Conservation (phyloP, 1,140 invertebrate genomes). For the Heterodera schachtii region DNA sequence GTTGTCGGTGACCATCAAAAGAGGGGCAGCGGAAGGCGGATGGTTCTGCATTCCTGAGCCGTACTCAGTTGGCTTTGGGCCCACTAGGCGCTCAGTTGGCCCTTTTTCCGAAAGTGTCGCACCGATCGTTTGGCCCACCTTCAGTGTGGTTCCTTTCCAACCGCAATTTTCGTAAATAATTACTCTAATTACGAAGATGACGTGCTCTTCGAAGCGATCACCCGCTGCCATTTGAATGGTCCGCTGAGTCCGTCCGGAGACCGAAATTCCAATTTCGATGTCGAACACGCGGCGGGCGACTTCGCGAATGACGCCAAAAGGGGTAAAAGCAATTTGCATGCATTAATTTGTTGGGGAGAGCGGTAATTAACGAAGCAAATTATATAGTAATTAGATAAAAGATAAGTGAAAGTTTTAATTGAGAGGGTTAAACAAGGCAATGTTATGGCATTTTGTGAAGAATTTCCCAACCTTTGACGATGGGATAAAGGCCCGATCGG, state of each 20-base stretch:
- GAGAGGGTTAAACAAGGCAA: neutral
- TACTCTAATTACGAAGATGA: conserved; percentile 53
- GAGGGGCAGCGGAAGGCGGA: neutral
- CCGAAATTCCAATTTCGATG: conserved; percentile 58
- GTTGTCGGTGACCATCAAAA: conserved; percentile 10
- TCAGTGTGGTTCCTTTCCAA: neutral
- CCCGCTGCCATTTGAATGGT: conserved; percentile 50
- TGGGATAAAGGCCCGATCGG: conserved; percentile 66
- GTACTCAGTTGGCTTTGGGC: neutral
- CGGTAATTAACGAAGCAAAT: neutral
- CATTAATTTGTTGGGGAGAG: neutral
- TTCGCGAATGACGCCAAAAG: conserved; percentile 63
- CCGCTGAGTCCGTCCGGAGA: conserved; percentile 60
- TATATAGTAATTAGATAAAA: neutral
- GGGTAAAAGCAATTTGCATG: conserved; percentile 25
- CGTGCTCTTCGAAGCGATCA: conserved; percentile 53
- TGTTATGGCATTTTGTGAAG: no score
- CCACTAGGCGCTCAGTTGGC: neutral
- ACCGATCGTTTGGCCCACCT: conserved; percentile 5
- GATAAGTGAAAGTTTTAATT: no score
- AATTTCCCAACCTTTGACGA: conserved; percentile 65
- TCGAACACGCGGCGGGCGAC: conserved; percentile 62
- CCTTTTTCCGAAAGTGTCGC: neutral
- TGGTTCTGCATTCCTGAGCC: conserved; percentile 13
- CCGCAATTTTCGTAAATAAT: neutral